A percentile compares a stretch with the other conserved stretches of the same genome.
Conservation (phyloP, 2,797 vertebrate genomes). For the Scomberomorus guttatus region DNA sequence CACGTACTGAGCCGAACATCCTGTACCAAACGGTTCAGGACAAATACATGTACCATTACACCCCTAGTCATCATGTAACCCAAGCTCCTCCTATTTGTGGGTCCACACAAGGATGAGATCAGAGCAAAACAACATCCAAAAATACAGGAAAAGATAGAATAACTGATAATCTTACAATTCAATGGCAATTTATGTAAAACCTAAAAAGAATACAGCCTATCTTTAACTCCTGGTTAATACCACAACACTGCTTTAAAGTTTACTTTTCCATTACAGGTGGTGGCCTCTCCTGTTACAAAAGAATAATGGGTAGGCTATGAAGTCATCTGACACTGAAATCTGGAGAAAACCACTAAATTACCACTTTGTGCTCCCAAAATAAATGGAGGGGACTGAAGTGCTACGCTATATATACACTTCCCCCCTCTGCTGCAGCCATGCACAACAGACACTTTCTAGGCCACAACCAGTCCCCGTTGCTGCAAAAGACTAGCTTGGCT, state of each 20-base stretch:
- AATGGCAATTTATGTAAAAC: not conserved
- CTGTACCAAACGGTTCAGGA: too few relatives aligned
- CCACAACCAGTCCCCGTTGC: constrained; percentile 67
- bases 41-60: too few relatives aligned
- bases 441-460: constrained; percentile 77
- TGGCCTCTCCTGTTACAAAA: constrained; percentile 12
- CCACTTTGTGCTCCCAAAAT: constrained; percentile 72
- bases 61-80: not conserved
- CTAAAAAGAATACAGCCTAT: not conserved
- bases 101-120: not conserved
- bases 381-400: constrained; percentile 65
- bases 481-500: constrained; percentile 60
- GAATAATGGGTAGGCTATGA: constrained; percentile 37
- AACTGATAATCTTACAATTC: not conserved
- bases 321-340: constrained; percentile 54
- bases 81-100: constrained; percentile 1
- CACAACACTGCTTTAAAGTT: not conserved
- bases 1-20: too few relatives aligned
- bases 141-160: not conserved
- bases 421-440: constrained; percentile 46
- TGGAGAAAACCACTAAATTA: constrained; percentile 73
- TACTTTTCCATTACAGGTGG: constrained; percentile 32
- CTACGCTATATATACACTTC: constrained; percentile 53
- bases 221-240: not conserved
- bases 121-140: constrained; percentile 7